Base-by-base conservation (phyloP, 2,888 invertebrate genomes). In the Agonopterix subpropinquella region DNA sequence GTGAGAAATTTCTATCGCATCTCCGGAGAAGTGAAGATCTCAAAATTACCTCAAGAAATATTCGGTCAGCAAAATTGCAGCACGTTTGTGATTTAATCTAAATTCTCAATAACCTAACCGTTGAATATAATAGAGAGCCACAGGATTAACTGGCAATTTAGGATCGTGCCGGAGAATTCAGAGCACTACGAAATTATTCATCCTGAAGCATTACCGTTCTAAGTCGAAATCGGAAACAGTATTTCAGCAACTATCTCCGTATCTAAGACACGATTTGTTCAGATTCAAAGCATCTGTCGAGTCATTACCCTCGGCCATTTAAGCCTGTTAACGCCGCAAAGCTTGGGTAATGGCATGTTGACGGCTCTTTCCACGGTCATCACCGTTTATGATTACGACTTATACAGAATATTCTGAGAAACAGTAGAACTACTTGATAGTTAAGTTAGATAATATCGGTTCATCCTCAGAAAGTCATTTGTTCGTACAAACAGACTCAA, bases 301-400 rank as follows among this genome's bases (percentile, higher is more conserved):
- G 86, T 86, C 87, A 81, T 87, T 87, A 86, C 73, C 79, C 85
- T 68, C 68, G 62, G 69, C 77, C 77, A 78, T 84, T 84, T 81
- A 75, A 80, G 81, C 81, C 77, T 78, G 83, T 86, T 87, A 87
- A 82, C 76, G 73, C 65, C 64, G 68, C 68, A 68, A 71, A 73
- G 73, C 77, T 73, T 28, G 63, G 67, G 69, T 84, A 78, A 84
- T 80, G 74, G 73, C 64, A 66, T 68, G 72, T 73, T 70, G 75
- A 70, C 74, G 71, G 68, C 72, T 64, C 77, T 77, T 74, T 73
- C 76, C 70, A 70, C 67, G 73, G 73, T 68, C 77, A 76, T 77
- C 76, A 77, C 69, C 70, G 61, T 75, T 77, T 66, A 67, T 67
- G 68, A 77, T 78, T 78, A 75, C 67, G 67, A 68, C 70, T 62